Evolutionary conservation across 2,888 invertebrate species (phyloP).

Genomic region (Drosophila dives): DNA sequence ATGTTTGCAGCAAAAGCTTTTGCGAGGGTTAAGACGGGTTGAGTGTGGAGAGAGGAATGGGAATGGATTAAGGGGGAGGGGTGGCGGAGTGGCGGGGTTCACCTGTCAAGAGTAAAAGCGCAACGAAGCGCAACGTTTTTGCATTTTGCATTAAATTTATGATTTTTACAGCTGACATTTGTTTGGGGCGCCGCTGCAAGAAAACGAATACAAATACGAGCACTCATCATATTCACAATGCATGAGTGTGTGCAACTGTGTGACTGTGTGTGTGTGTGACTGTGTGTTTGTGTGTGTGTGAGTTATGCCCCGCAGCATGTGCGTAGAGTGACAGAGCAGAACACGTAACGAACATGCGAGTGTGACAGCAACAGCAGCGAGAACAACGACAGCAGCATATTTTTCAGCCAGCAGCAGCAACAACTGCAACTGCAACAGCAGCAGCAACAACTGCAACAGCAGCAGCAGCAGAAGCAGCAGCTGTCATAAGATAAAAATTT

Average conservation of each 20-base stretch:
- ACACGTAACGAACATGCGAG: conserved; percentile 59
- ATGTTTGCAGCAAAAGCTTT: conserved; percentile 43
- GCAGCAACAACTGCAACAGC: conserved; percentile 25
- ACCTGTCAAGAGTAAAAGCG: conserved; percentile 78
- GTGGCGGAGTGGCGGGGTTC: conserved; percentile 22
- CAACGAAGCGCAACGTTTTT: conserved; percentile 78
- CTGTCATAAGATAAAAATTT: conserved; percentile 84
- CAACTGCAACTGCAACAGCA: conserved; percentile 60
- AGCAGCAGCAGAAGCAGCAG: conserved; percentile 64
- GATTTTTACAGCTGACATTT: conserved; percentile 81
- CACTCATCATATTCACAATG: conserved; percentile 9
- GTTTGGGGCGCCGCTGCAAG: conserved; percentile 74
- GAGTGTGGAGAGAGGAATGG: no score
- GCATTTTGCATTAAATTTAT: conserved; percentile 80
- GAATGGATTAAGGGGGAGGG: conserved; percentile 2
- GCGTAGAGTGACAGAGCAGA: conserved; percentile 71
- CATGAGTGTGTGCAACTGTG: neutral
- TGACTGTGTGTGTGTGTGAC: conserved; percentile 2
- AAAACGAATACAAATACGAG: conserved; percentile 24
- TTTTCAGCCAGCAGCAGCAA: conserved; percentile 61
- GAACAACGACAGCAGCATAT: conserved; percentile 68
- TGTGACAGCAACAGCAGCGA: conserved; percentile 65
- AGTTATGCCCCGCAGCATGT: conserved; percentile 58
- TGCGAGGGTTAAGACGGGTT: neutral
- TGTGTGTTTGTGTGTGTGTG: conserved; percentile 33